phyloP scores from a whole-genome alignment of 1,140 invertebrate genomes.

The Acromyrmex heyeri region DNA sequence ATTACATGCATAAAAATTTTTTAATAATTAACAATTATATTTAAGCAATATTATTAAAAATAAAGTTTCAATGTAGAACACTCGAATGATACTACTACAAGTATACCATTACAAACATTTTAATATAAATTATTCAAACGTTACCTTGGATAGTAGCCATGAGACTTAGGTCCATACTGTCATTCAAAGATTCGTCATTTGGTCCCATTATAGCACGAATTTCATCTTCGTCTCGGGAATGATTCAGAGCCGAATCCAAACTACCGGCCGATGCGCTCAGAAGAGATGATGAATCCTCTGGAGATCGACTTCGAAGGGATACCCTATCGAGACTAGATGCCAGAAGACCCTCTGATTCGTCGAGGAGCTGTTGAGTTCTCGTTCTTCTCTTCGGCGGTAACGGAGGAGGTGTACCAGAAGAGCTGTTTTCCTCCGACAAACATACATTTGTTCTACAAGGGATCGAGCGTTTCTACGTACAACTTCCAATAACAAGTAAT shows the following conservation, averaged over 20 bases:
- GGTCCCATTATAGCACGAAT: constrained; percentile 89
- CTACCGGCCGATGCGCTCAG: constrained; percentile 92
- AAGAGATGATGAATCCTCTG: constrained; percentile 90
- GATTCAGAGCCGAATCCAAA: constrained; percentile 94
- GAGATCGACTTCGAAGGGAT: constrained; percentile 89
- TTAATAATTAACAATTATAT: constrained; percentile 22
- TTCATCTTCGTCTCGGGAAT: constrained; percentile 92
- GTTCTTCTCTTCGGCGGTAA: constrained; percentile 91
- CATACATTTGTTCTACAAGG: constrained; percentile 80
- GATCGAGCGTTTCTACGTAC: constrained; percentile 23
- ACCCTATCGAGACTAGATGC: constrained; percentile 88
- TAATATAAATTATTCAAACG: background rate
- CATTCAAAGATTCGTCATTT: constrained; percentile 86
- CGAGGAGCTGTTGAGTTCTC: constrained; percentile 85
- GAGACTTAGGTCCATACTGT: constrained; percentile 85
- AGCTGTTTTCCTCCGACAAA: constrained; percentile 83
- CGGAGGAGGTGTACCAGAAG: constrained; percentile 88
- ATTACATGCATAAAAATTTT: background rate
- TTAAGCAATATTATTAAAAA: background rate
- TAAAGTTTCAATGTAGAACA: background rate
- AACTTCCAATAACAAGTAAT: constrained; percentile 23
- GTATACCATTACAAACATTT: background rate
- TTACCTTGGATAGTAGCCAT: constrained; percentile 85
- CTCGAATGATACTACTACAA: background rate
- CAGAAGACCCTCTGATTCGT: constrained; percentile 86